Conservation (phyloP, 2,113 vertebrate genomes). For the Lethenteron reissneri region DNA sequence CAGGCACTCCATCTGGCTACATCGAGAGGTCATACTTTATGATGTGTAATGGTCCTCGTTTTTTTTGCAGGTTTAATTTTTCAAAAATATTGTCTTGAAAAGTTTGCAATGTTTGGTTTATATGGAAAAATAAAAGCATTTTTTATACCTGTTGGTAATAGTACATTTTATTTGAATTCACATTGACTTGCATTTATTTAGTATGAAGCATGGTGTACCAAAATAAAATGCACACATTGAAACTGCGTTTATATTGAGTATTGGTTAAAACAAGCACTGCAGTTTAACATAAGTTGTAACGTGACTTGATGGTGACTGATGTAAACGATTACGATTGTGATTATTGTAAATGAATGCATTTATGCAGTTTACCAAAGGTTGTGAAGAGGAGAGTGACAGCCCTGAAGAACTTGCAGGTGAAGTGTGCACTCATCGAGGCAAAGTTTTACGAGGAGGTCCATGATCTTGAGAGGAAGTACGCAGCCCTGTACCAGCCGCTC, state of each 20-base stretch:
- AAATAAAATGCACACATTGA: too few relatives aligned
- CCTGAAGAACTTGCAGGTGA: slow-evolving; percentile 77
- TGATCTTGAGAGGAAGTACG: slow-evolving; percentile 79
- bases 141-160: too few relatives aligned
- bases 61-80: too few relatives aligned
- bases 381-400: slow-evolving; percentile 81
- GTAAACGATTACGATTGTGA: not conserved
- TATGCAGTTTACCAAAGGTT: slow-evolving; percentile 49
- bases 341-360: not conserved
- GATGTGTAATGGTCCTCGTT: too few relatives aligned
- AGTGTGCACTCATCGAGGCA: slow-evolving; percentile 75
- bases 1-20: slow-evolving; percentile 38
- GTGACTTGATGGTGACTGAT: not conserved
- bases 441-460: slow-evolving; percentile 97
- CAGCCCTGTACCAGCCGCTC: slow-evolving; percentile 62
- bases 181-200: too few relatives aligned
- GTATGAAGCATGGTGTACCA: too few relatives aligned
- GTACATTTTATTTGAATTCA: too few relatives aligned
- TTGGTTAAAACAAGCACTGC: too few relatives aligned
- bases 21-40: slow-evolving; percentile 30
- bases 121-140: too few relatives aligned
- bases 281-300: not conserved
- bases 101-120: too few relatives aligned
- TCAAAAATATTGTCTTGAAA: too few relatives aligned
- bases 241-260: too few relatives aligned